Conservation (phyloP, 1,140 invertebrate species). For the Drosophila miranda region DNA sequence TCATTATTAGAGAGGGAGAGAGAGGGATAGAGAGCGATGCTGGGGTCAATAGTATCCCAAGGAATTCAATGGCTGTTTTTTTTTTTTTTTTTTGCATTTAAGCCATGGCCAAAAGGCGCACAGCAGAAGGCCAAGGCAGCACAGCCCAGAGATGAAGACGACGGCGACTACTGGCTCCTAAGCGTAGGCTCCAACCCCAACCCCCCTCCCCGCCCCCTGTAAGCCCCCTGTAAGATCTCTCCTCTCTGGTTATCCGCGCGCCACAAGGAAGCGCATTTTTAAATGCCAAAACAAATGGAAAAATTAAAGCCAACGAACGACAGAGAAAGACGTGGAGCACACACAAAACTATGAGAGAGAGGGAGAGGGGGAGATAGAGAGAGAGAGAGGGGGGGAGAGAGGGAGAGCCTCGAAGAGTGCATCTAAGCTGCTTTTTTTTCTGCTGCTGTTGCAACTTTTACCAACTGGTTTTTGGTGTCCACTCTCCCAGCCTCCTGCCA, state of each 20-base stretch:
- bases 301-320: constrained; percentile 79
- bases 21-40: constrained; percentile 7
- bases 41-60: constrained; percentile 77
- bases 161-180: background rate
- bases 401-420: constrained; percentile 67
- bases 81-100: constrained; percentile 53
- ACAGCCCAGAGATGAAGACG: constrained; percentile 42
- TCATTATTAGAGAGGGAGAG: constrained; percentile 50
- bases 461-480: constrained; percentile 68
- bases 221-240: no score
- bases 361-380: constrained; percentile 7
- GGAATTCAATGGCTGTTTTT: constrained; percentile 72
- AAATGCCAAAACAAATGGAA: constrained; percentile 80
- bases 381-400: constrained; percentile 12
- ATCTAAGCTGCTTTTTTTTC: constrained; percentile 74
- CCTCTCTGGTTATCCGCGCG: no score
- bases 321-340: constrained; percentile 28
- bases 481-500: constrained; percentile 33
- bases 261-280: constrained; percentile 78
- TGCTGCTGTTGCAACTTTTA: constrained; percentile 63
- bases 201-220: background rate
- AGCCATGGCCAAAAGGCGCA: constrained; percentile 38
- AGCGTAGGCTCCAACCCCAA: no score
- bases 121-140: constrained; percentile 49
- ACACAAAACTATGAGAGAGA: background rate